Evolutionary conservation across 2,888 invertebrate genomes (phyloP).

Genomic region (Tenodera sinensis): DNA sequence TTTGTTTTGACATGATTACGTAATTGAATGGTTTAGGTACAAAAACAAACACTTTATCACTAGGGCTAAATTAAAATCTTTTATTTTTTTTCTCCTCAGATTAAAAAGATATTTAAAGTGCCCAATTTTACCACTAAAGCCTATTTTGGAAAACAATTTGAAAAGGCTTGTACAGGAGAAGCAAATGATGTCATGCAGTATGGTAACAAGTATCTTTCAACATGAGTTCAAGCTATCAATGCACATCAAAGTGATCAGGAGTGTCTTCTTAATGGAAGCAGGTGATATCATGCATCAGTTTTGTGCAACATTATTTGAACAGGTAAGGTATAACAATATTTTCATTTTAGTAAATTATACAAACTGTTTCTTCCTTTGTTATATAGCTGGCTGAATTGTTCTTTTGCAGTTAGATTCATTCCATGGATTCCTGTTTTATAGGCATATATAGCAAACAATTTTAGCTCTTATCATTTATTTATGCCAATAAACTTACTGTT

Average conservation of each 20-base stretch:
- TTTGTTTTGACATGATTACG: too few relatives aligned
- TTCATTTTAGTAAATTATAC: too few relatives aligned
- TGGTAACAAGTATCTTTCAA: conserved; percentile 49
- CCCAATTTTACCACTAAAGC: conserved; percentile 45
- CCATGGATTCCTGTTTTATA: too few relatives aligned
- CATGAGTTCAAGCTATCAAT: conserved; percentile 47
- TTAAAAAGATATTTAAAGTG: conserved; percentile 37
- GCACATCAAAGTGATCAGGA: conserved; percentile 50
- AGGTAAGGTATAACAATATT: conserved; percentile 39
- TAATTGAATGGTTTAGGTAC: too few relatives aligned
- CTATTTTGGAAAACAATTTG: conserved; percentile 45
- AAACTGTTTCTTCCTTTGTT: too few relatives aligned
- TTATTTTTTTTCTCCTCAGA: conserved; percentile 28
- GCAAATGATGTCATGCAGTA: conserved; percentile 46
- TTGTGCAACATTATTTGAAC: conserved; percentile 48
- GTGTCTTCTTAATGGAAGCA: conserved; percentile 51
- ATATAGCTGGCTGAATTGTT: too few relatives aligned
- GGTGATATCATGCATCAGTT: conserved; percentile 52
- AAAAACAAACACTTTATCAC: too few relatives aligned
- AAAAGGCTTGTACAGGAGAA: conserved; percentile 45
- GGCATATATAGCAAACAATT: too few relatives aligned
- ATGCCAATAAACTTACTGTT: too few relatives aligned
- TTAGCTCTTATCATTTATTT: too few relatives aligned
- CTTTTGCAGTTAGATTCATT: too few relatives aligned
- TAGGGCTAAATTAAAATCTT: too few relatives aligned